Evolutionary conservation across 2,113 vertebrate genomes (phyloP).

Genomic region (Calypte anna): DNA sequence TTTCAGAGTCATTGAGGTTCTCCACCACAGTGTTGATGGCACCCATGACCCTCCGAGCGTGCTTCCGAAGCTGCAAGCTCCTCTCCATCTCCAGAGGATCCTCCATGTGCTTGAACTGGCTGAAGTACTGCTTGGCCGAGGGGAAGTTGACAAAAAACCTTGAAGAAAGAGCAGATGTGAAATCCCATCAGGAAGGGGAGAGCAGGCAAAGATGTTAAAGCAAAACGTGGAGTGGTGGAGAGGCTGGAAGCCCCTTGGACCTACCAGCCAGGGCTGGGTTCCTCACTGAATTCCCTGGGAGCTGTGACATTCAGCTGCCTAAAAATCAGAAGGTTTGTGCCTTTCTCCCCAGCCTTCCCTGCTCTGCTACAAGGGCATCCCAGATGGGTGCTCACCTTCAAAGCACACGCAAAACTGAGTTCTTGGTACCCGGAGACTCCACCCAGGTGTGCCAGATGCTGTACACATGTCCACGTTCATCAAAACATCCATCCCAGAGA

Average conservation of each 20-base stretch:
- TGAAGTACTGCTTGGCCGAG: slow-evolving; percentile 96
- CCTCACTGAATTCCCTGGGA: background rate
- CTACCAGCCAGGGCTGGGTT: background rate
- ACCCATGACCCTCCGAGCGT: slow-evolving; percentile 86
- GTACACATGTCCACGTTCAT: accelerated
- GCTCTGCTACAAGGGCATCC: background rate
- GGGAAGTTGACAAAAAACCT: slow-evolving; percentile 98
- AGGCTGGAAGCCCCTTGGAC: background rate
- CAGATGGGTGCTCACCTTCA: background rate
- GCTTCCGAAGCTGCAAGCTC: slow-evolving; percentile 86
- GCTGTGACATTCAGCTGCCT: background rate
- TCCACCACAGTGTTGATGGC: slow-evolving; percentile 89
- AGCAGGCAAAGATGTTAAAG: background rate
- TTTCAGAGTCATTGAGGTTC: slow-evolving; percentile 91
- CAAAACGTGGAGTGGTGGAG: accelerated
- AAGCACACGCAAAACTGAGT: background rate
- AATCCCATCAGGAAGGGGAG: slow-evolving; percentile 33
- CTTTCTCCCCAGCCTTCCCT: background rate
- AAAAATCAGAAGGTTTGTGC: background rate
- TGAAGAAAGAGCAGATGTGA: background rate
- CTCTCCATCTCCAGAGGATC: slow-evolving; percentile 82
- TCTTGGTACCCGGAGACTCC: background rate
- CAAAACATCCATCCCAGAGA: background rate
- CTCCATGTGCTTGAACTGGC: slow-evolving; percentile 89
- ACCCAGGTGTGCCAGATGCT: background rate